These are phyloP conservation scores for Deroplatys truncata DNA, from an alignment of 2,888 invertebrate genomes.

Conservation along the genomic window DNA sequence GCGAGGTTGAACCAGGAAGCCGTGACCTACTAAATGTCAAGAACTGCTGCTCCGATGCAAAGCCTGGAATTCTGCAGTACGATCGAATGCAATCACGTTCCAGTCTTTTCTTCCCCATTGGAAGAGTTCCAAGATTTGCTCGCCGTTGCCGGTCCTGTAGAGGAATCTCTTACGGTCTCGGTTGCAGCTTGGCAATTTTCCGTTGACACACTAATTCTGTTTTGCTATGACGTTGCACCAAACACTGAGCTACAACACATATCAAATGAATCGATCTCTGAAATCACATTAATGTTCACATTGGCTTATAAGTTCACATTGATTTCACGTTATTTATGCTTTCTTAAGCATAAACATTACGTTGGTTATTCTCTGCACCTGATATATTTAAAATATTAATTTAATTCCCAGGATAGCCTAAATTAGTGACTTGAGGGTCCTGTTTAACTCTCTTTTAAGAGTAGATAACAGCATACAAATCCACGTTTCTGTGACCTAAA, in stretches of 20 bases:
- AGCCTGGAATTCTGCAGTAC: neutral
- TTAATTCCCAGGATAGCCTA: neutral
- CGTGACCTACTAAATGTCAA: too few species aligned
- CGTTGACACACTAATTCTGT: neutral
- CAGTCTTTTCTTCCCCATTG: neutral
- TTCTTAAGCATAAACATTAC: neutral
- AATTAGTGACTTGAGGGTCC: neutral
- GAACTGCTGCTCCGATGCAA: too few species aligned
- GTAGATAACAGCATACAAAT: too few species aligned
- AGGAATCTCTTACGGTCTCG: too few species aligned
- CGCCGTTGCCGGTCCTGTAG: neutral
- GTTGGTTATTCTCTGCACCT: neutral
- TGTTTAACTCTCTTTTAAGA: neutral
- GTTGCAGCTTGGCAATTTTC: neutral
- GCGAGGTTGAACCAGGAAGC: neutral
- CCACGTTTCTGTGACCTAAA: neutral
- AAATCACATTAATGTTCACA: neutral
- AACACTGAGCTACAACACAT: neutral
- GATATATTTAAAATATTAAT: neutral
- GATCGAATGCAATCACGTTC: neutral
- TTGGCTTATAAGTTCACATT: neutral
- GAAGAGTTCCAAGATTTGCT: neutral
- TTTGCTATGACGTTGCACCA: neutral
- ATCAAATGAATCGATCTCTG: neutral
- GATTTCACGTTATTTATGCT: neutral